Conservation (phyloP, 2,888 invertebrate genomes). For the Cephus rjabovi region DNA sequence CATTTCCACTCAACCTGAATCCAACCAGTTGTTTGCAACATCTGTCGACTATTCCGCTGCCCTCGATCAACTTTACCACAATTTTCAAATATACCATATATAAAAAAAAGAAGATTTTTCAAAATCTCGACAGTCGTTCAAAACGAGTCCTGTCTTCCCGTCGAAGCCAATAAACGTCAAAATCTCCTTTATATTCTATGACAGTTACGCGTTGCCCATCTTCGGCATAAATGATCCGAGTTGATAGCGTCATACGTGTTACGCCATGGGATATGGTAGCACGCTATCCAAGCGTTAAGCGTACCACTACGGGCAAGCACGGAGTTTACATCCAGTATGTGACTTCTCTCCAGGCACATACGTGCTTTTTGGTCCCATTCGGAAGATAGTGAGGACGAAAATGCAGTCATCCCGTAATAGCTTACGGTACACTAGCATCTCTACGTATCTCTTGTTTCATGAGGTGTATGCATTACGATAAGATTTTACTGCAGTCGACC, state of each 20-base stretch:
- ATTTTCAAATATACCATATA: neutral
- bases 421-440: constrained; percentile 34
- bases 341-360: neutral
- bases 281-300: constrained; percentile 37
- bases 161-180: neutral
- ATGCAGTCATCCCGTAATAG: constrained; percentile 36
- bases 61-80: neutral
- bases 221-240: neutral
- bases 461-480: constrained; percentile 42
- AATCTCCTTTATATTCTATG: neutral
- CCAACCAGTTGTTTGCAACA: constrained; percentile 2
- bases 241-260: neutral
- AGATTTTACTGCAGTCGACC: constrained; percentile 32
- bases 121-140: neutral
- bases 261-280: neutral
- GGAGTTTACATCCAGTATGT: constrained; percentile 5
- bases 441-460: constrained; percentile 36
- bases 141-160: neutral
- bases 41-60: neutral
- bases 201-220: neutral
- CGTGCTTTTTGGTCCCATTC: neutral
- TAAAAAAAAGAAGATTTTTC: neutral
- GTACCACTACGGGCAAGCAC: constrained; percentile 1
- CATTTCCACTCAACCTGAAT: constrained; percentile 20
- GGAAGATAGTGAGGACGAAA: constrained; percentile 24